Evolutionary conservation across 2,797 vertebrate genomes (phyloP), one percentile per base, ranked within the genome.

Genomic region (Gallinago nigripennis): DNA sequence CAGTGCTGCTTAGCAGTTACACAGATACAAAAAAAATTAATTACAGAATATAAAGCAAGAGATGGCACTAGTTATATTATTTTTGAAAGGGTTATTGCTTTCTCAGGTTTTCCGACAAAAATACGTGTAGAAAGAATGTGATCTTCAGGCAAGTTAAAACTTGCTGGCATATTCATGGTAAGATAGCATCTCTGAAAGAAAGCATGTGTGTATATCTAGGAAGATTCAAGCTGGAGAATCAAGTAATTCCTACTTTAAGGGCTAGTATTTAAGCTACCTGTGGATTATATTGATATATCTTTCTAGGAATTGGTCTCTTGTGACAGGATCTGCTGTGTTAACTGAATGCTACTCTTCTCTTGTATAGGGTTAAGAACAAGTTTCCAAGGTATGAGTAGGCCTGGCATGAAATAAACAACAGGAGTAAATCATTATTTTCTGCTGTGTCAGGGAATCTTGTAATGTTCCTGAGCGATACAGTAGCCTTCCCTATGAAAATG

Each of bases 131-230:
- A n/a, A 87, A 54, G 69, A 94, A 72, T 63, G 31, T 78, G 72
- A 41, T 81, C 66, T 83, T 90, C 61, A 81, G 71, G 45, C 68
- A 82, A 78, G 87, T 77, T 92, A 68, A 66, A 88, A 84, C 85
- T 89, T 90, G 76, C 24, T 64, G 56, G 33, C 8, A 5, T 82
- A 7, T 82, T 90, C 35, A 8, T 72, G 61, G 21, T 71, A 25
- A 11, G 69, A 20, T 2, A 31, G 7, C n/a, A 31, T 35, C 58
- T 90, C 51, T 86, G 46, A 69, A 83, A 81, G 69, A 24, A 68
- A 43, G 23, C 19, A 5, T 7, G 19, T 79, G n/a, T 43, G 7
- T 66, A 0, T 43, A 78, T 58, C 25, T 25, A 12, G 73, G 24
- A 71, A 93, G 48, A 65, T 19, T 71, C 9, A 51, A 72, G 30